Base-by-base conservation (phyloP, 2,888 invertebrate genomes). In the Dicyrtoma fusca region DNA sequence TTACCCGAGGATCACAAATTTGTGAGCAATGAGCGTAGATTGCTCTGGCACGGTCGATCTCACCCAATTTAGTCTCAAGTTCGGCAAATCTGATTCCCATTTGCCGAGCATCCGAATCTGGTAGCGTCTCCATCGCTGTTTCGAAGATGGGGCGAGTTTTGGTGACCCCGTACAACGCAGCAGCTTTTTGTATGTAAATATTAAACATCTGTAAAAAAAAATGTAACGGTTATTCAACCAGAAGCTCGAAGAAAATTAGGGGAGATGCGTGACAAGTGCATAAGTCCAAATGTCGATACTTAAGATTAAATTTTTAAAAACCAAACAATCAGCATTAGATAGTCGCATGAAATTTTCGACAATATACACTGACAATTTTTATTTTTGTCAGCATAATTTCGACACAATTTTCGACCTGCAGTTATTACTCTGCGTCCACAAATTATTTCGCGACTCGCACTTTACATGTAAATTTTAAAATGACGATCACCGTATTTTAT, bases 21-120 rank as follows among this genome's bases (percentile, higher is more conserved):
- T 99, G 98, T 81, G 97, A 96, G 82, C 97, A 97, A 84, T 99
- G 97, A 0, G 94, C 92, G 83, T 98, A 99, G 81, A 99, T 92
- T 1, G 97, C 97, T 77, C 99, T 86, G 0, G 98, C 98, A 78
- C 99, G 88, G 84, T 99, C 98, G 72, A 99, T 94, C 88, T 99
- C 98, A 64, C 99, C 99, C 47, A 99, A 86, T 83, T 97, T 96
- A 0, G 95, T 94, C 86, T 99, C 99, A 90, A 99, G 90, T 86
- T 99, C 98, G 8, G 99, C 91, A 86, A 97, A 99, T 57, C 95
- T 87, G 74, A 97, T 84, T 82, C 97, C 97, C 96, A 99, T 98
- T 84, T 96, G 94, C 76, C 96, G 88, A 2, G 97, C 90, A 82
- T 92, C 91, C 79, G 91, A 91, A 83, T 99, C 97, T 6, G 91